Conservation (phyloP, 1,140 invertebrate genomes). For the Idris sp. region DNA sequence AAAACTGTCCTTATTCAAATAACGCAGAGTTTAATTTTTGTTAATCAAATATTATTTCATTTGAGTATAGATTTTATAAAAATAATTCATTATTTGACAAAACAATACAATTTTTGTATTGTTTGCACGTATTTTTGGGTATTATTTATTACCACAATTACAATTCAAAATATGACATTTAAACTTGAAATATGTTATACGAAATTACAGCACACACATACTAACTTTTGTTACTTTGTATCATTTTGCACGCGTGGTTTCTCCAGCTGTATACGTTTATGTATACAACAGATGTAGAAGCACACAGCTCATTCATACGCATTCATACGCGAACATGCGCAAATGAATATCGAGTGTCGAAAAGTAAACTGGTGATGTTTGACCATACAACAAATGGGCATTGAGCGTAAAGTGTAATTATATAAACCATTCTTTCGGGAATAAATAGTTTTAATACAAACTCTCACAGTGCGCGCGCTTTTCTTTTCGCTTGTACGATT, state of each 20-base stretch:
- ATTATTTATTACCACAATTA: too few relatives aligned
- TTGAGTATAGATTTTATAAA: too few relatives aligned
- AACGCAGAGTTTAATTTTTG: too few relatives aligned
- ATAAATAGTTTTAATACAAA: slow-evolving; percentile 38
- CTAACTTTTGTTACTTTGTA: neutral
- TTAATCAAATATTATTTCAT: too few relatives aligned
- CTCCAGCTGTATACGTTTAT: slow-evolving; percentile 3
- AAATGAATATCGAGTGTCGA: slow-evolving; percentile 48
- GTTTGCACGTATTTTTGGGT: too few relatives aligned
- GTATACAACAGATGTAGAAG: slow-evolving; percentile 4
- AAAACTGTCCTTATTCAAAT: too few relatives aligned
- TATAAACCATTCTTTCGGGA: slow-evolving; percentile 33
- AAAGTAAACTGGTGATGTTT: slow-evolving; percentile 55
- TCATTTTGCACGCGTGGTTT: slow-evolving; percentile 14
- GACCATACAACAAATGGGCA: slow-evolving; percentile 40
- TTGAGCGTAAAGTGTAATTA: slow-evolving; percentile 45
- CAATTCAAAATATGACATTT: too few relatives aligned
- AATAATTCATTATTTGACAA: too few relatives aligned
- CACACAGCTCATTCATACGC: slow-evolving; percentile 48
- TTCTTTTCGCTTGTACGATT: slow-evolving; percentile 2
- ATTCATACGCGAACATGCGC: slow-evolving; percentile 49
- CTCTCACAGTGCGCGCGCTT: neutral
- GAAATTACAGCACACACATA: neutral
- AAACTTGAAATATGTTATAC: neutral
- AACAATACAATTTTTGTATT: too few relatives aligned